These are phyloP conservation scores for Carcina quercana DNA, from an alignment of 2,888 invertebrate genomes.

Conservation along the genomic window DNA sequence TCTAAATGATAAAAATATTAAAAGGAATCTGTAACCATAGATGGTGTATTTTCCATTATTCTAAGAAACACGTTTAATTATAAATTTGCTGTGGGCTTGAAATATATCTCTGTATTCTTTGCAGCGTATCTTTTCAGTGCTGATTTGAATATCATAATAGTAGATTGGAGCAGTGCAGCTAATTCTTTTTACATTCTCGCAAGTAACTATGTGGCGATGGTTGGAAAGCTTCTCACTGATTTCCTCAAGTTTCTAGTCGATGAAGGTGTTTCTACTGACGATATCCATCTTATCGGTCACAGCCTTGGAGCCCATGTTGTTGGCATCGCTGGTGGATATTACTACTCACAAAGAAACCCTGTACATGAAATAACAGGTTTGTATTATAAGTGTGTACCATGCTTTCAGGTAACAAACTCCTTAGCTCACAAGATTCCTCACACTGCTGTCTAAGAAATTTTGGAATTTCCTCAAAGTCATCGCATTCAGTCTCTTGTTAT, in stretches of 20 bases:
- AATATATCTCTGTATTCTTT: too few species aligned
- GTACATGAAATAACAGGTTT: conserved; percentile 1
- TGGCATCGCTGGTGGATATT: conserved; percentile 32
- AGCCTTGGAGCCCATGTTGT: conserved; percentile 46
- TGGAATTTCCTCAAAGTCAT: too few species aligned
- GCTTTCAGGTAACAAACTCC: too few species aligned
- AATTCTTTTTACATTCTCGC: background rate
- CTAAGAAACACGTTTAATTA: too few species aligned
- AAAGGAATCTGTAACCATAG: too few species aligned
- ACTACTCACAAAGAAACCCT: background rate
- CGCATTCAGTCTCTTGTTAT: too few species aligned
- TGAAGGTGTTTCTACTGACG: conserved; percentile 4
- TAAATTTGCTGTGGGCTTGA: background rate
- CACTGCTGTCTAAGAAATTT: too few species aligned
- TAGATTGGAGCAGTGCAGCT: conserved; percentile 15
- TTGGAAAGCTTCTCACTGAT: conserved; percentile 1
- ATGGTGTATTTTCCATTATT: too few species aligned
- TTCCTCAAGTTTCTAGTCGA: conserved; percentile 2
- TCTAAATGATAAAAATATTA: too few species aligned
- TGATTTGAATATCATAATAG: conserved; percentile 6
- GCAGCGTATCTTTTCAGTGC: conserved; percentile 1
- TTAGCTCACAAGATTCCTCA: too few species aligned
- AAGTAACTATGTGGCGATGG: background rate
- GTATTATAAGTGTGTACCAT: background rate
- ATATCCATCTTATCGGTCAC: conserved; percentile 31